Conservation (phyloP, 1,140 invertebrate genomes). For the Oppia nitens region DNA sequence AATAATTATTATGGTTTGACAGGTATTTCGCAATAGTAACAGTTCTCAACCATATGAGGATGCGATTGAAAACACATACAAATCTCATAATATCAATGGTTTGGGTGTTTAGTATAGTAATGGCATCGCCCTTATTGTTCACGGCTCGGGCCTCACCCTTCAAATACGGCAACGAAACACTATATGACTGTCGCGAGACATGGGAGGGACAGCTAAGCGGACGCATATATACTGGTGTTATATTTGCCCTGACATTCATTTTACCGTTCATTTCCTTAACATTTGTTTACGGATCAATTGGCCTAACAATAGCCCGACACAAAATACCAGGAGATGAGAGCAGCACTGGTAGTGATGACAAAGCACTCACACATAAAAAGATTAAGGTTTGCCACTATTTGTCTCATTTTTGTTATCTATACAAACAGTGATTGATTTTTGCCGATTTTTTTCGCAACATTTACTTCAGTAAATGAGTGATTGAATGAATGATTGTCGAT, state of each 20-base stretch:
- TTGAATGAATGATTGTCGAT: too few relatives aligned
- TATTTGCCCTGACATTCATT: constrained; percentile 35
- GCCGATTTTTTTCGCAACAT: too few relatives aligned
- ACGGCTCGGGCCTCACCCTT: constrained; percentile 25
- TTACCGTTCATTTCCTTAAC: constrained; percentile 34
- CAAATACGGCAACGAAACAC: constrained; percentile 23
- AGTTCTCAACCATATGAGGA: constrained; percentile 25
- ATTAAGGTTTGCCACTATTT: constrained; percentile 3
- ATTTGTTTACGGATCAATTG: constrained; percentile 33
- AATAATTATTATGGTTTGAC: constrained; percentile 11
- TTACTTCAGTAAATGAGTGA: too few relatives aligned
- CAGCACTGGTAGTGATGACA: constrained; percentile 28
- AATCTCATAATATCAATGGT: constrained; percentile 28
- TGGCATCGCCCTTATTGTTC: constrained; percentile 32
- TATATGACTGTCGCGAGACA: constrained; percentile 28
- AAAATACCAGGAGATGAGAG: constrained; percentile 36
- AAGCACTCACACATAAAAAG: constrained; percentile 5
- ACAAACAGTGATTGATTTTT: too few relatives aligned
- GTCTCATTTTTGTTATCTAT: background rate
- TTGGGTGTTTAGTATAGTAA: constrained; percentile 30
- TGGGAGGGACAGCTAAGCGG: constrained; percentile 21
- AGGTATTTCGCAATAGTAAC: constrained; percentile 32
- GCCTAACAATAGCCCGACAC: constrained; percentile 30
- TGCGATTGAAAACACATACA: constrained; percentile 15
- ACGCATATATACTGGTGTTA: constrained; percentile 28